These are phyloP conservation scores for Brenthis daphne DNA, from an alignment of 2,888 invertebrate species.

Conservation along the genomic window DNA sequence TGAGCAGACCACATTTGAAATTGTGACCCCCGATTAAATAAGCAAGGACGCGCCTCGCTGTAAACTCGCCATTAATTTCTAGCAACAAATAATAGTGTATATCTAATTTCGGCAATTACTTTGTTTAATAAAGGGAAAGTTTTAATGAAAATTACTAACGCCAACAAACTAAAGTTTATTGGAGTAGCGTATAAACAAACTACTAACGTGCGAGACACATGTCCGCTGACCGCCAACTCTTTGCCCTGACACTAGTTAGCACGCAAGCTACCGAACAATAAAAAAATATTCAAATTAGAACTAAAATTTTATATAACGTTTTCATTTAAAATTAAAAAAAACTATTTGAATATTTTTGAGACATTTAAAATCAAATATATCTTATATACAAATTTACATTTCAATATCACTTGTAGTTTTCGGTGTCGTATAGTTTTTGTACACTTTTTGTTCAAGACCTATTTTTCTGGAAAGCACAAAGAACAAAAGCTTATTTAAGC, in stretches of 20 bases:
- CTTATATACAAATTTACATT: neutral
- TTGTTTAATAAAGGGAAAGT: constrained; percentile 1
- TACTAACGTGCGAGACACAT: constrained; percentile 15
- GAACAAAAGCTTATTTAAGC: constrained; percentile 22
- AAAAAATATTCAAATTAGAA: constrained; percentile 7
- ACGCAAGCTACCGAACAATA: neutral
- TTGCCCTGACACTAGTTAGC: constrained; percentile 5
- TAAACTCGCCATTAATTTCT: neutral
- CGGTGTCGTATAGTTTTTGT: neutral
- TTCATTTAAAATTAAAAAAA: neutral
- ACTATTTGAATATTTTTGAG: no score
- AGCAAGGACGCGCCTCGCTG: no score
- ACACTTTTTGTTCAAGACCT: constrained; percentile 14
- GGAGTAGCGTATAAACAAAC: constrained; percentile 16
- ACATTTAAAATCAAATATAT: no score
- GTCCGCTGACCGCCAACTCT: constrained; percentile 12
- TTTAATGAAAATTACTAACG: constrained; percentile 20
- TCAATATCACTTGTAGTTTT: constrained; percentile 1
- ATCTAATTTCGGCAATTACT: constrained; percentile 1
- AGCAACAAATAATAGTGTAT: constrained; percentile 6
- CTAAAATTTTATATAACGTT: neutral
- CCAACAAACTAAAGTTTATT: constrained; percentile 14
- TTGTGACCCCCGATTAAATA: no score
- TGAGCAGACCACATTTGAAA: no score
- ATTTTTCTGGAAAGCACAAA: constrained; percentile 18